Evolutionary conservation across 2,888 invertebrate species (phyloP).

Genomic region (Drosophila cognata): DNA sequence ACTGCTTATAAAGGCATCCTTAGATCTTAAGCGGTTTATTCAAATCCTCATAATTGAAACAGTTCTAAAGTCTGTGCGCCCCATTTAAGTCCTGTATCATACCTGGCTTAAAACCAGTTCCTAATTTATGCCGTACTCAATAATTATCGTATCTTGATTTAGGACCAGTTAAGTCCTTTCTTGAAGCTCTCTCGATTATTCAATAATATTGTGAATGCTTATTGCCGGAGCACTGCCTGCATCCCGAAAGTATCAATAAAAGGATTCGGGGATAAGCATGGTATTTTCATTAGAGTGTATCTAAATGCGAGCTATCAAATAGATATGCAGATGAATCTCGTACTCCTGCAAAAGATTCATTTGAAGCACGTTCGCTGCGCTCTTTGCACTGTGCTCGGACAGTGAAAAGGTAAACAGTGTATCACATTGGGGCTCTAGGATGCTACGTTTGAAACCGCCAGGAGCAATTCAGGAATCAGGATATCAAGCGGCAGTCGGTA

Average conservation of each 20-base stretch:
- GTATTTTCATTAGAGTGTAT: constrained; percentile 55
- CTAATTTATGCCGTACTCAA: neutral
- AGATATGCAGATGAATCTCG: constrained; percentile 26
- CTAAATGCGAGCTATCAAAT: constrained; percentile 27
- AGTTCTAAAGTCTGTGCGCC: neutral
- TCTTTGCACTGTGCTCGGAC: constrained; percentile 41
- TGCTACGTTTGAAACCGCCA: constrained; percentile 2
- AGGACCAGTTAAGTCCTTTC: constrained; percentile 7
- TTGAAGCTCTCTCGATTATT: neutral
- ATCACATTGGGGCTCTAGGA: constrained; percentile 24
- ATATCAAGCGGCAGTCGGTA: constrained; percentile 23
- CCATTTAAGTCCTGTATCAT: neutral
- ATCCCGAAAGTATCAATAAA: constrained; percentile 23
- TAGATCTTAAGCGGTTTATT: neutral
- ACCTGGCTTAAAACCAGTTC: neutral
- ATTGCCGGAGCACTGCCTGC: constrained; percentile 4
- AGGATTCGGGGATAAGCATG: constrained; percentile 47
- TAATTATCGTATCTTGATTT: neutral
- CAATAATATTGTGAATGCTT: constrained; percentile 24
- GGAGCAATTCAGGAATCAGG: constrained; percentile 30
- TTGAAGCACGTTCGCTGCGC: constrained; percentile 51
- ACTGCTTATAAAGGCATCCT: neutral
- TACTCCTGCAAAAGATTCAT: constrained; percentile 8
- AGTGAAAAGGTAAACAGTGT: constrained; percentile 52
- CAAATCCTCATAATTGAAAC: neutral